Conservation (phyloP, 2,797 vertebrate genomes). For the Rhodeus uyekii region DNA sequence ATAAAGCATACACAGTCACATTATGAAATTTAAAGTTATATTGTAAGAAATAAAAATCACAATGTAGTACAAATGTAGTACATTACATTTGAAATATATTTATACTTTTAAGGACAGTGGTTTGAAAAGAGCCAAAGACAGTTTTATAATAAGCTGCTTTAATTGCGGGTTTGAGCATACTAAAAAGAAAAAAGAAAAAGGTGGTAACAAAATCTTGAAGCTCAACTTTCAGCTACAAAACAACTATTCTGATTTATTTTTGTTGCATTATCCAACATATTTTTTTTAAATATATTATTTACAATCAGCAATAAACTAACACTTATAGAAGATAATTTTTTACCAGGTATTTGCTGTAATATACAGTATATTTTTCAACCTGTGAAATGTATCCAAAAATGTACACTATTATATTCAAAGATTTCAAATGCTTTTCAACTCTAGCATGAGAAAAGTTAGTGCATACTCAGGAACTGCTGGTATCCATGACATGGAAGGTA, state of each 20-base stretch:
- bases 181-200: background rate
- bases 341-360: constrained; percentile 30
- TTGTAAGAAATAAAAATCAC: background rate
- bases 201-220: background rate
- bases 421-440: background rate
- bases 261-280: background rate
- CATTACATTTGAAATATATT: background rate
- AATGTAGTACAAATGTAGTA: background rate
- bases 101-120: background rate
- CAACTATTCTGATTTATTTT: background rate
- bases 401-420: background rate
- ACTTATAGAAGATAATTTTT: background rate
- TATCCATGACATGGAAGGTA: constrained; percentile 63
- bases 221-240: background rate
- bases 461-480: constrained; percentile 65
- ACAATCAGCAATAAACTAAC: background rate
- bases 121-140: background rate
- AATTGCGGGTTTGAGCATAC: constrained; percentile 11
- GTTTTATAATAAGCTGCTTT: constrained; percentile 29
- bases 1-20: background rate
- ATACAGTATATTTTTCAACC: constrained; percentile 25
- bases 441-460: constrained; percentile 36
- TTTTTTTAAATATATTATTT: background rate
- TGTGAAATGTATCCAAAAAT: background rate
- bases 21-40: background rate